phyloP scores from a whole-genome alignment of 2,113 vertebrate genomes.

The Pachycephala philippinensis region DNA sequence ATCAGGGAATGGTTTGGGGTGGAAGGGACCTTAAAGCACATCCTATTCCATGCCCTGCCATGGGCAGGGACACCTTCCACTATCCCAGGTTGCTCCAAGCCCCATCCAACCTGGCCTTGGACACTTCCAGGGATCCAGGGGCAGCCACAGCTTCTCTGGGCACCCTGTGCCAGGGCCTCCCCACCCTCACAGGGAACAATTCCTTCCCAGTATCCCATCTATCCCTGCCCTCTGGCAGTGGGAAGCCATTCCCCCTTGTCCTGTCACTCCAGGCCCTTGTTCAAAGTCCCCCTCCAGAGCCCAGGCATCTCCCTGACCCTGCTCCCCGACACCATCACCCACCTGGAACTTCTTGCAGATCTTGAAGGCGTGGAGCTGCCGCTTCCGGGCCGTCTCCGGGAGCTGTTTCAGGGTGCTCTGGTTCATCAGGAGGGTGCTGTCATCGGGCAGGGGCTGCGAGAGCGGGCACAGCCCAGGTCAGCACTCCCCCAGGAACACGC shows the following conservation, averaged over 20 bases:
- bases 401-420: conserved; percentile 80
- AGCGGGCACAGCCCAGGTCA: accelerated
- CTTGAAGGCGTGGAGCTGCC: conserved; percentile 87
- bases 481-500: accelerated
- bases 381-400: conserved; percentile 67
- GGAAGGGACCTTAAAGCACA: not conserved
- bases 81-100: accelerated
- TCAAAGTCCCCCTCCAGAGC: not conserved
- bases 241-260: not conserved
- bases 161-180: not conserved
- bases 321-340: not conserved
- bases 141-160: not conserved
- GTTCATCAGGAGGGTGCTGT: conserved; percentile 73
- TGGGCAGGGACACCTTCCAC: not conserved
- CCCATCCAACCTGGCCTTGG: accelerated
- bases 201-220: not conserved
- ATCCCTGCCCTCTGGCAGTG: not conserved
- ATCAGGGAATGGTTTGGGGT: not conserved
- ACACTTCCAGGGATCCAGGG: not conserved
- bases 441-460: conserved; percentile 83
- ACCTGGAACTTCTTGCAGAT: conserved; percentile 92
- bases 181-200: not conserved
- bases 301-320: accelerated
- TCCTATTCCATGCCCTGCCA: not conserved
- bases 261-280: not conserved